Conservation (phyloP, 2,888 invertebrate species). For the Arenicola marina region DNA sequence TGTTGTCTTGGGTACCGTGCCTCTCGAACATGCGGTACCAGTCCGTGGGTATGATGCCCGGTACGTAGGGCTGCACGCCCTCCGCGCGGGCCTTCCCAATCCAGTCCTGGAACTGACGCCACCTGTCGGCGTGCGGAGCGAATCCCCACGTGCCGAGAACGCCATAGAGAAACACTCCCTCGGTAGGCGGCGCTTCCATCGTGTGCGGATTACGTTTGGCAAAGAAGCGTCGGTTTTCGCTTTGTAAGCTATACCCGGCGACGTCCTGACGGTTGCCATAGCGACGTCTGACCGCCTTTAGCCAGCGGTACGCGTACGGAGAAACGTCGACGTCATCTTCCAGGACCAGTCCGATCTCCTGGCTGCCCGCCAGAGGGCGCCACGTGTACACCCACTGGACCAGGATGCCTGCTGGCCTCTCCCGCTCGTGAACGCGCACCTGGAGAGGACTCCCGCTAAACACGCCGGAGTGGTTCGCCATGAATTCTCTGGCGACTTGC, state of each 20-base stretch:
- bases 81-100: too few relatives aligned
- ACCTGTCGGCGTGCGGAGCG: constrained; percentile 7
- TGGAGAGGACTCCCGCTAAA: constrained; percentile 7
- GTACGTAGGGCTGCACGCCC: constrained; percentile 24
- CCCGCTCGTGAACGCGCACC: constrained; percentile 24
- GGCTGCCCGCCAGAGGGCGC: constrained; percentile 34
- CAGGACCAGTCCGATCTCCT: constrained; percentile 45
- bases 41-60: constrained; percentile 18
- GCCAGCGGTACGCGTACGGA: constrained; percentile 41
- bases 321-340: constrained; percentile 50
- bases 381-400: constrained; percentile 41
- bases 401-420: constrained; percentile 25
- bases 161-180: constrained; percentile 20
- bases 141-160: constrained; percentile 21
- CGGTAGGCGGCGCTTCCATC: constrained; percentile 5
- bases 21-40: constrained; percentile 27
- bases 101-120: constrained; percentile 17
- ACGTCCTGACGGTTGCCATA: constrained; percentile 36
- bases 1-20: constrained; percentile 5
- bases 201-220: not conserved
- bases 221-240: not conserved
- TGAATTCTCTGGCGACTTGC: constrained; percentile 15
- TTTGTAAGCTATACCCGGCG: constrained; percentile 29
- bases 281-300: constrained; percentile 40
- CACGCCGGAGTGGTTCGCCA: not conserved